These are phyloP conservation scores for Zosterops lateralis DNA, from an alignment of 2,113 vertebrate genomes.

Conservation along the genomic window DNA sequence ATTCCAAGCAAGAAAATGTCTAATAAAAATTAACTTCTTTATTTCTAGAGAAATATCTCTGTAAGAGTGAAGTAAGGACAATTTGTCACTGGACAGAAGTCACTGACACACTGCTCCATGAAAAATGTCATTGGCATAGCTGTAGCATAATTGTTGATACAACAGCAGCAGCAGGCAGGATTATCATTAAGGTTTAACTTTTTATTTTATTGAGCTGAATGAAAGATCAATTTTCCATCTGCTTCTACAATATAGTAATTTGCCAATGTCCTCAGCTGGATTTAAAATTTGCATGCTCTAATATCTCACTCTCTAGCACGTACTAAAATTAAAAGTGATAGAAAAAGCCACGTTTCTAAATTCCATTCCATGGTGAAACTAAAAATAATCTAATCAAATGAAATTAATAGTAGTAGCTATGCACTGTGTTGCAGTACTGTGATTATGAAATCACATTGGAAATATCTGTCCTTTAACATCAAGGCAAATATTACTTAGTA, in stretches of 20 bases:
- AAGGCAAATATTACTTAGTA: background rate
- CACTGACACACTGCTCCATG: background rate
- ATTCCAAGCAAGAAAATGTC: background rate
- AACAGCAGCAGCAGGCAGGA: background rate
- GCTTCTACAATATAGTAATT: background rate
- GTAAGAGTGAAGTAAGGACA: background rate
- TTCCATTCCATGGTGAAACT: background rate
- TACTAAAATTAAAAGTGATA: background rate
- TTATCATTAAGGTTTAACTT: background rate
- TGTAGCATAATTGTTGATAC: background rate
- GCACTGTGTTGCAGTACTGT: background rate
- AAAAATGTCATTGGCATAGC: background rate
- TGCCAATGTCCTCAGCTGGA: background rate
- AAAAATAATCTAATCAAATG: background rate
- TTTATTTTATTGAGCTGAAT: background rate
- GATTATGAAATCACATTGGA: background rate
- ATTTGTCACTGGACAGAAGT: background rate
- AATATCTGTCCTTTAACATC: background rate
- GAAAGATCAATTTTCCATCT: background rate
- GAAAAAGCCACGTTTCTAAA: background rate
- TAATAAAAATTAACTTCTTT: background rate
- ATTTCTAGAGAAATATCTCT: background rate
- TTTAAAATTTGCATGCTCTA: background rate
- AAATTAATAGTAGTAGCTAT: background rate
- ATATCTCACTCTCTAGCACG: background rate